Conservation (phyloP, 2,888 invertebrate species). For the Lordiphosa fenestrarum region DNA sequence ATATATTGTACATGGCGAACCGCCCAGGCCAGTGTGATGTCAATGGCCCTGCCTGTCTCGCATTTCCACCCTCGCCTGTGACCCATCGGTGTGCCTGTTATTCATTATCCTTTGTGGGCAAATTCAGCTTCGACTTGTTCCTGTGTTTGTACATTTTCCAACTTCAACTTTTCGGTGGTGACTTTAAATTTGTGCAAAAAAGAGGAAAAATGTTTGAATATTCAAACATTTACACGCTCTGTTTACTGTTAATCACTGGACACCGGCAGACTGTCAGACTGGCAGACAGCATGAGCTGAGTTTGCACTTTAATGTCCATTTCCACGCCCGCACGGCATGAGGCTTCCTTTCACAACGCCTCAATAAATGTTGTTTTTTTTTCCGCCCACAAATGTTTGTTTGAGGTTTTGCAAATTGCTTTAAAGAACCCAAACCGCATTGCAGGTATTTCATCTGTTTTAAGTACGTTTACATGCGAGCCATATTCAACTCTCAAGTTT, state of each 20-base stretch:
- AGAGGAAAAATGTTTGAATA: conserved; percentile 35
- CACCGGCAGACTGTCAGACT: conserved; percentile 52
- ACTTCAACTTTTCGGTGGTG: conserved; percentile 12
- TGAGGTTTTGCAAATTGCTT: conserved; percentile 12
- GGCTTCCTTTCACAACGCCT: conserved; percentile 29
- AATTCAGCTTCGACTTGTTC: conserved; percentile 24
- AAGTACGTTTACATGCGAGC: no score
- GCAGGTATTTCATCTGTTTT: conserved; percentile 1
- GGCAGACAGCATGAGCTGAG: conserved; percentile 36
- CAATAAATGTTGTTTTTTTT: conserved; percentile 34
- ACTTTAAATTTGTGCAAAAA: conserved; percentile 29
- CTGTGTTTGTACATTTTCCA: conserved; percentile 7
- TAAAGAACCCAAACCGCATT: conserved; percentile 6
- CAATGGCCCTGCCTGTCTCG: conserved; percentile 56
- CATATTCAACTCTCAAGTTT: no score
- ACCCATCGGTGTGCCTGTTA: conserved; percentile 25
- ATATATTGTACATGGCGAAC: no score
- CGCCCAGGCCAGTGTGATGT: conserved; percentile 44
- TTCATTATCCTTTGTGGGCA: conserved; percentile 39
- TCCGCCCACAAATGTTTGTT: conserved; percentile 1
- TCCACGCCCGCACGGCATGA: conserved; percentile 42
- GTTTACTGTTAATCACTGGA: conserved; percentile 72
- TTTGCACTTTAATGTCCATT: conserved; percentile 38
- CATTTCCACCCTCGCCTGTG: conserved; percentile 46
- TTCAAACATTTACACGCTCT: conserved; percentile 73